phyloP scores from a whole-genome alignment of 1,140 invertebrate species.

The Lordiphosa mommai region DNA sequence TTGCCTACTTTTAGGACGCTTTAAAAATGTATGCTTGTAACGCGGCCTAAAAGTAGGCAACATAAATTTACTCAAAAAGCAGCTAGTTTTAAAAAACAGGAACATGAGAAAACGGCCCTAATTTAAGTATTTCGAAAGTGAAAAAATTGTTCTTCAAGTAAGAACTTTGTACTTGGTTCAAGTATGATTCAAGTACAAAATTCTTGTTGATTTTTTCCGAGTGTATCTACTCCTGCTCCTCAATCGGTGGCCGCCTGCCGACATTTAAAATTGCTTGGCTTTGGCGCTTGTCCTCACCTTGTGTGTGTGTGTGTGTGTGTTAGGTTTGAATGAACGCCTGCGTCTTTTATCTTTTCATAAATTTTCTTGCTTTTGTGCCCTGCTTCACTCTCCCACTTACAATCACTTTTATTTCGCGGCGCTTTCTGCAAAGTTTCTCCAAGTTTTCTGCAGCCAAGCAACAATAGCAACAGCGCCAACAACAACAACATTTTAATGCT shows the following conservation, averaged over 20 bases:
- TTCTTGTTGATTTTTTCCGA: background rate
- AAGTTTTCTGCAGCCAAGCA: constrained; percentile 59
- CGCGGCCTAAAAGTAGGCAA: too few relatives aligned
- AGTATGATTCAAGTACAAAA: background rate
- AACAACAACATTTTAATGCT: constrained; percentile 62
- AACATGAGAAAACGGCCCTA: too few relatives aligned
- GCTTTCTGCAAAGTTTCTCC: constrained; percentile 52
- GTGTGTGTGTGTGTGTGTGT: constrained; percentile 39
- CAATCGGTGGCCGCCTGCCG: constrained; percentile 40
- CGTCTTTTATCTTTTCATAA: constrained; percentile 77
- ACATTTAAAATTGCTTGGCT: constrained; percentile 72
- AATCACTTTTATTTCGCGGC: constrained; percentile 70
- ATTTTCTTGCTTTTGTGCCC: constrained; percentile 63
- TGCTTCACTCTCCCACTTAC: constrained; percentile 36
- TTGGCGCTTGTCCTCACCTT: constrained; percentile 66
- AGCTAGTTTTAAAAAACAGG: too few relatives aligned
- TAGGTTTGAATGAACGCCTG: constrained; percentile 75
- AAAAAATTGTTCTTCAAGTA: too few relatives aligned
- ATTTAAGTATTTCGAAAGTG: too few relatives aligned
- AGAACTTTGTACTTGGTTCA: too few relatives aligned
- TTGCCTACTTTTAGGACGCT: too few relatives aligned
- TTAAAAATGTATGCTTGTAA: too few relatives aligned
- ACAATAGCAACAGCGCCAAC: constrained; percentile 3
- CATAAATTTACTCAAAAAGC: too few relatives aligned
- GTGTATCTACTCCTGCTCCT: constrained; percentile 10